These are phyloP conservation scores for Oligia strigilis DNA, from an alignment of 2,888 invertebrate species.

Conservation along the genomic window DNA sequence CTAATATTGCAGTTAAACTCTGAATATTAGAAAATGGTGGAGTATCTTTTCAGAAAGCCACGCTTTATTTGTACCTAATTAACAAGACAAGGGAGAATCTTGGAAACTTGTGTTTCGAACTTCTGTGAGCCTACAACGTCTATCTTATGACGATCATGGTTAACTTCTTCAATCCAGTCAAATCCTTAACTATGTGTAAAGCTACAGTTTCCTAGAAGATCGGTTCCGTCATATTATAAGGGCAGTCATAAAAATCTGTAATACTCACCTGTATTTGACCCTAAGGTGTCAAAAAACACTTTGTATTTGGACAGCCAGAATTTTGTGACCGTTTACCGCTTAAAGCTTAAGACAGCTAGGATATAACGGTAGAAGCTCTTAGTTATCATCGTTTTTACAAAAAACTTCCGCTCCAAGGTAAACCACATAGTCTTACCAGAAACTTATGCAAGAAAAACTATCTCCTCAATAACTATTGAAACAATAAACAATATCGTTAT, in stretches of 20 bases:
- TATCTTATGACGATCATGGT: background rate
- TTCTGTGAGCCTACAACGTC: background rate
- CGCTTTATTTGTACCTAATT: background rate
- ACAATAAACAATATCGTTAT: slow-evolving; percentile 57
- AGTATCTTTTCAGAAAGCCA: background rate
- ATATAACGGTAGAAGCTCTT: background rate
- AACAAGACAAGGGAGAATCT: background rate
- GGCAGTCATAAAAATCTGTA: background rate
- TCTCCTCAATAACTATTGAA: slow-evolving; percentile 51
- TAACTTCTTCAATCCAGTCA: background rate
- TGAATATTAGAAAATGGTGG: background rate
- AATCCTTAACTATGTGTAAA: background rate
- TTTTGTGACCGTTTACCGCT: background rate
- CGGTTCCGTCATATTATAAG: background rate
- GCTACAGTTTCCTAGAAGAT: background rate
- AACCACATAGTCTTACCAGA: slow-evolving; percentile 31
- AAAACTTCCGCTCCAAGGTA: slow-evolving; percentile 32
- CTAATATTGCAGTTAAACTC: background rate
- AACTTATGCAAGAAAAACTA: slow-evolving; percentile 40
- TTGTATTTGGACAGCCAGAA: background rate
- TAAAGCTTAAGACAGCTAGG: background rate
- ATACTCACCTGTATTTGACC: background rate
- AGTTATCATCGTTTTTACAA: background rate
- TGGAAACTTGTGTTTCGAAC: too few species aligned
- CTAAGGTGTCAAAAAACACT: background rate